Base-by-base conservation (phyloP, 2,888 invertebrate species). In the Orthonychiurus folsomi region DNA sequence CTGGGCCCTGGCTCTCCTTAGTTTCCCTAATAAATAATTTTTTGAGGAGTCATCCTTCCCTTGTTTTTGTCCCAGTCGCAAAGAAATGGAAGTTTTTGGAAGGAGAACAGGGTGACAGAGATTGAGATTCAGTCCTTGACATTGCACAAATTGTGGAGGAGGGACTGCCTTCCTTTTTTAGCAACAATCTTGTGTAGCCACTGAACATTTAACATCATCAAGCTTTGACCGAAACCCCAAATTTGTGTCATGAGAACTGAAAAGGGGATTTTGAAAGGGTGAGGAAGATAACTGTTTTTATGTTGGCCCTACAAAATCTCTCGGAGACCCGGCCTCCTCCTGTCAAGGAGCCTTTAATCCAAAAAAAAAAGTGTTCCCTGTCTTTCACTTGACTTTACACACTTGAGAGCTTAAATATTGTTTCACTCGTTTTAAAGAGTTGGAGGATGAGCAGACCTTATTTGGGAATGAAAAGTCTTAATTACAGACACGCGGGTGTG, bases 51-150 rank as follows among this genome's bases (percentile, higher is more conserved):
- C 37, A 37, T 37, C 37, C 37, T 37, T n/a, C n/a, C n/a, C n/a
- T n/a, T n/a, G n/a, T n/a, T n/a, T n/a, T n/a, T n/a, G n/a, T n/a
- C n/a, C n/a, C n/a, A n/a, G n/a, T n/a, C n/a, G n/a, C n/a, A n/a
- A n/a, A 9, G 37, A 37, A 37, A 37, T 37, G 37, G 37, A 37
- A 37, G 37, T 37, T 37, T 37, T 5, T 9, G 37, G 37, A 37
- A 37, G 37, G 37, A 37, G 37, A 37, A 37, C 37, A 37, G 37
- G 37, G 15, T 15, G 37, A 37, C 37, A 37, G 37, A 37, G 52
- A 52, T 23, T 52, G 21, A 23, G 24, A 52, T 23, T 52, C 9
- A 52, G 20, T 52, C 24, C 52, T 52, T 52, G 52, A 52, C 52
- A 12, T 21, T 52, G 52, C 52, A 23, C 9, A n/a, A 52, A 12